phyloP scores from a whole-genome alignment of 2,888 invertebrate genomes.

The Ophioninae sp. region DNA sequence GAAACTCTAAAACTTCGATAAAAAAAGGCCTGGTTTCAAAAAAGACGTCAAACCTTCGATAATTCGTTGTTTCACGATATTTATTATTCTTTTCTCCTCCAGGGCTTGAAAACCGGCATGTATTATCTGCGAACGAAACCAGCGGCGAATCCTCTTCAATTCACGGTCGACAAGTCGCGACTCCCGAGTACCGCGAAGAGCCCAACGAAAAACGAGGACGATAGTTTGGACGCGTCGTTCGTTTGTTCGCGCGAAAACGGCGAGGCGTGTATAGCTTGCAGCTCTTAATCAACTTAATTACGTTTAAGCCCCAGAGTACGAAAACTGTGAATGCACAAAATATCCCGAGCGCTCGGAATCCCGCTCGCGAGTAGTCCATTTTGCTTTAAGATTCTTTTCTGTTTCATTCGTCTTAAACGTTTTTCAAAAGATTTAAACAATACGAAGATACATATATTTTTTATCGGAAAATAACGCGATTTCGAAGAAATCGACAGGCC shows the following conservation, averaged over 20 bases:
- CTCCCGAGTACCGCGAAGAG: conserved; percentile 78
- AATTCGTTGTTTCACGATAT: conserved; percentile 13
- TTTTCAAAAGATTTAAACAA: neutral
- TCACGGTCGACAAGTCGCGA: conserved; percentile 96
- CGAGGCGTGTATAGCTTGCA: conserved; percentile 93
- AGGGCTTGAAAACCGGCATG: conserved; percentile 99
- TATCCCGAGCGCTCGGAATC: no score
- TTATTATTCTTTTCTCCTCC: conserved; percentile 32
- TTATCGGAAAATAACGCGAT: neutral
- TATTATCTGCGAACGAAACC: conserved; percentile 98
- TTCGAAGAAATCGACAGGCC: neutral
- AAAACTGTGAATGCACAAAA: conserved; percentile 5
- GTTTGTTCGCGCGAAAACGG: conserved; percentile 93
- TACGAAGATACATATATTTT: conserved; percentile 1
- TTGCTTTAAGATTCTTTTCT: neutral
- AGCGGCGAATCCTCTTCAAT: conserved; percentile 97
- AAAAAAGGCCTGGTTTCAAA: neutral
- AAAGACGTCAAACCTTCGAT: conserved; percentile 6
- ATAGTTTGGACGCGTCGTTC: conserved; percentile 84
- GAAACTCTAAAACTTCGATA: no score
- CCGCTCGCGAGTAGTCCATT: conserved; percentile 6
- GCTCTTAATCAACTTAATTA: conserved; percentile 79
- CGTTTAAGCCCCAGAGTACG: neutral
- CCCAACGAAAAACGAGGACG: conserved; percentile 72
- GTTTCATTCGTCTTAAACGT: neutral